Evolutionary conservation across 2,113 vertebrate species (phyloP), one percentile per base, ranked within the genome.

Genomic region (Nyctereutes procyonoides): DNA sequence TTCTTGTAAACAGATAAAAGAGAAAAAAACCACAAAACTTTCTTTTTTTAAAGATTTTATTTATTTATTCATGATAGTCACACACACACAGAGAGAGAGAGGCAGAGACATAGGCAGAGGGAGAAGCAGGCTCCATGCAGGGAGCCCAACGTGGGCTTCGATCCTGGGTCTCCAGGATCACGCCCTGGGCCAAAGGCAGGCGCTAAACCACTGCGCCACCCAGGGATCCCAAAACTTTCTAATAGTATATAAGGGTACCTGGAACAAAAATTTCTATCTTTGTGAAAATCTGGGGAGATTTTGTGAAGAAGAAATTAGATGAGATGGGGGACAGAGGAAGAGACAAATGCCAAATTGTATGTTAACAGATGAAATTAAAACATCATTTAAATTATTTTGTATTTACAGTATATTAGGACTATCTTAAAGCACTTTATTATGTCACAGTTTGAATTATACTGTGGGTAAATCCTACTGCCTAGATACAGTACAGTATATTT

Each of bases 341-440:
- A 90, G 77, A 88, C 35, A 35, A 96, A 65, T 84, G 55, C 51
- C 24, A 73, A 38, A 67, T 81, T 85, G 53, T 88, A 90, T 84
- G 51, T 94, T 88, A 93, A 93, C 11, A 87, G 80, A 51, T 89
- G 20, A 92, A 87, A 67, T 88, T 77, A 92, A 88, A 94, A 79
- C 20, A 71, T 22, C 43, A 83, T 93, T 86, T 95, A 97, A 85
- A 84, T 88, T 74, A 43, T 67, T 84, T 96, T 97, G 82, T 56
- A 81, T 88, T 95, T 92, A n/a, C 20, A 90, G 8, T 82, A 63
- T 90, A 85, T 88, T 77, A 58, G 35, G 48, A 85, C 30, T n/a
- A 55, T 56, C 53, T 55, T 93, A 65, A 86, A 86, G 48, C 8
- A 55, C 43, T 94, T 91, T 83, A 56, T 82, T 88, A 13, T 93